Conservation (phyloP, 2,113 vertebrate species). For the Euleptes europaea region DNA sequence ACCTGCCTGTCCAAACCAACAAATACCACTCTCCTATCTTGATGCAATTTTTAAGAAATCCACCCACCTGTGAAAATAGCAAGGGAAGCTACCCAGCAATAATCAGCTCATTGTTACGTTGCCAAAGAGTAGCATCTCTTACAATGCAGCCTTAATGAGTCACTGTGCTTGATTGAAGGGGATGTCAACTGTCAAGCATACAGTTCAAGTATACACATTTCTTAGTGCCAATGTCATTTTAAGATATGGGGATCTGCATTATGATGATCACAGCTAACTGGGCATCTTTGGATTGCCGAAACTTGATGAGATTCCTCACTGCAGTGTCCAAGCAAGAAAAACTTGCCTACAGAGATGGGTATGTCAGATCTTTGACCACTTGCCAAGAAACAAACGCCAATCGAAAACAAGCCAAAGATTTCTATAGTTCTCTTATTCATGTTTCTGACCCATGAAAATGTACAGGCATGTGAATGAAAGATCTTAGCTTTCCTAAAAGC, state of each 20-base stretch:
- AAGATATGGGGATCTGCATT: not conserved
- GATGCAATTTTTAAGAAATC: constrained; percentile 16
- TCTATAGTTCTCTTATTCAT: not conserved
- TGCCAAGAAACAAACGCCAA: constrained; percentile 63
- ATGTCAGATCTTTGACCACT: constrained; percentile 60
- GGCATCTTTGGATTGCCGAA: constrained; percentile 62
- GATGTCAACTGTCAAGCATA: constrained; percentile 66
- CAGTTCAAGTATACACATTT: constrained; percentile 35
- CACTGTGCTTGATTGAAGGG: constrained; percentile 63
- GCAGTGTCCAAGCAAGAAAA: constrained; percentile 12
- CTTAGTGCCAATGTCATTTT: constrained; percentile 16
- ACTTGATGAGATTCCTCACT: constrained; percentile 62
- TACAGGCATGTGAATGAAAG: constrained; percentile 18
- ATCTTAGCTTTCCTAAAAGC: constrained; percentile 41
- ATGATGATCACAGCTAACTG: constrained; percentile 36
- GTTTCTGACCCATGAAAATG: not conserved
- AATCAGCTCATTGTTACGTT: constrained; percentile 59
- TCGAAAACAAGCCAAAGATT: constrained; percentile 44
- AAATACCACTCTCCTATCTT: not conserved
- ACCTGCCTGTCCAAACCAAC: constrained; percentile 1
- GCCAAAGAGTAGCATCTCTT: constrained; percentile 63
- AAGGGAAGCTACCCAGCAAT: constrained; percentile 35
- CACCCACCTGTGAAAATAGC: constrained; percentile 24
- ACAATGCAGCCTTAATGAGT: constrained; percentile 48
- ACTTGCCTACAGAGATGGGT: constrained; percentile 2